phyloP scores from a whole-genome alignment of 2,113 vertebrate genomes.

The Eonycteris spelaea region DNA sequence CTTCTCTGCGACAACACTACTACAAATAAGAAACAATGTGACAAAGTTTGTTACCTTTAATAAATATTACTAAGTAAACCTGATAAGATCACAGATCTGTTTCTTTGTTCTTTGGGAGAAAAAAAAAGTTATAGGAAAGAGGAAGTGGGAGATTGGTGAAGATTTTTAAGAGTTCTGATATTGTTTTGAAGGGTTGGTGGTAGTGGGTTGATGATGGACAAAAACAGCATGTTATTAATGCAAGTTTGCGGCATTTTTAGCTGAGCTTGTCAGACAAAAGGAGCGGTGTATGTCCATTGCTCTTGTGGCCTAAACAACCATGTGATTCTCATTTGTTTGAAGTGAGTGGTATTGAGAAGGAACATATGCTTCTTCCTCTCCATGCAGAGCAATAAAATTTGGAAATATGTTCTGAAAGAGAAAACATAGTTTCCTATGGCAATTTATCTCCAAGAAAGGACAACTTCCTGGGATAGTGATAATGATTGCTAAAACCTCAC shows the following conservation, averaged over 20 bases:
- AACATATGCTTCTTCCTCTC: slow-evolving; percentile 9
- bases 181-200: neutral
- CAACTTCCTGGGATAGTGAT: slow-evolving; percentile 26
- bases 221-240: neutral
- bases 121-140: neutral
- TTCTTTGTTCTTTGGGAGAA: neutral
- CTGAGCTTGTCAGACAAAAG: neutral
- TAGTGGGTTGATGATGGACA: neutral
- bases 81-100: neutral
- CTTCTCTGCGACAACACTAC: neutral
- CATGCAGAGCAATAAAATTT: slow-evolving; percentile 18
- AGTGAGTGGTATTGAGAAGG: slow-evolving; percentile 54
- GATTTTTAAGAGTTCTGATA: neutral
- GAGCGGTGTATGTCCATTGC: neutral
- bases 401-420: slow-evolving; percentile 42
- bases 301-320: neutral
- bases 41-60: neutral
- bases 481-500: slow-evolving; percentile 44
- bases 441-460: slow-evolving; percentile 45
- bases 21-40: neutral
- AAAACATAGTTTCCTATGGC: slow-evolving; percentile 35
- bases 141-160: neutral
- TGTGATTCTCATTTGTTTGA: slow-evolving; percentile 13
- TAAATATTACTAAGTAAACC: neutral
- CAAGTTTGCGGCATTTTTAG: slow-evolving; percentile 9